phyloP scores from a whole-genome alignment of 1,140 invertebrate species.

The Bombus balteatus region DNA sequence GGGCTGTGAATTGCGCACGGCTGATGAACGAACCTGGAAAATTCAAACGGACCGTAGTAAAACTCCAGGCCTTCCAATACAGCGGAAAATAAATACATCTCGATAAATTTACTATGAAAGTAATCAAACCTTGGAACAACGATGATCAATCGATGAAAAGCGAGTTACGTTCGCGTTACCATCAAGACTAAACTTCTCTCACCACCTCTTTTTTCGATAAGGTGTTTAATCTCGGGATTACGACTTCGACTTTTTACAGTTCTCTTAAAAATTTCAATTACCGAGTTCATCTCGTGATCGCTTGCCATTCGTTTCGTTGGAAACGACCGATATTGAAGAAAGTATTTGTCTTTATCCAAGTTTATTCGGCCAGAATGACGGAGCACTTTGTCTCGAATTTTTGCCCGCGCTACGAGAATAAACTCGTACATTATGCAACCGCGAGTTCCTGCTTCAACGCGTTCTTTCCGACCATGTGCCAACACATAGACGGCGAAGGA shows the following conservation, averaged over 20 bases:
- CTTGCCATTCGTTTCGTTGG: neutral
- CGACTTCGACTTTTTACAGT: no score
- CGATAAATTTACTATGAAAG: conserved; percentile 12
- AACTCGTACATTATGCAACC: conserved; percentile 44
- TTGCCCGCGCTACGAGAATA: conserved; percentile 16
- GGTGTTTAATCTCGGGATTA: neutral
- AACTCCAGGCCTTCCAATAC: neutral
- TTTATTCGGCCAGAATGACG: neutral
- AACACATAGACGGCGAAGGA: neutral
- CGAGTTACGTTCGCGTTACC: neutral
- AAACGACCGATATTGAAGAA: neutral
- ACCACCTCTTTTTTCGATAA: neutral
- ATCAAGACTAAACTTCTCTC: neutral
- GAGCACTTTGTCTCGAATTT: conserved; percentile 7
- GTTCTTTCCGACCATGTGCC: neutral
- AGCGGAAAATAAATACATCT: neutral
- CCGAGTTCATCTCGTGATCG: no score
- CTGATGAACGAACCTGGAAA: neutral
- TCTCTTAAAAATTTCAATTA: neutral
- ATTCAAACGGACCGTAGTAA: neutral
- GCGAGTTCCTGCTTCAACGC: neutral
- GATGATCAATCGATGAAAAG: neutral
- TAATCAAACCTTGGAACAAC: neutral
- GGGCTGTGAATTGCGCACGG: neutral
- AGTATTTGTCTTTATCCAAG: neutral